Percentiles rank a stretch among this genome's conserved stretches.
These are phyloP conservation scores for Campopleginae sp. DNA, from an alignment of 2,888 invertebrate genomes.

Conservation along the genomic window DNA sequence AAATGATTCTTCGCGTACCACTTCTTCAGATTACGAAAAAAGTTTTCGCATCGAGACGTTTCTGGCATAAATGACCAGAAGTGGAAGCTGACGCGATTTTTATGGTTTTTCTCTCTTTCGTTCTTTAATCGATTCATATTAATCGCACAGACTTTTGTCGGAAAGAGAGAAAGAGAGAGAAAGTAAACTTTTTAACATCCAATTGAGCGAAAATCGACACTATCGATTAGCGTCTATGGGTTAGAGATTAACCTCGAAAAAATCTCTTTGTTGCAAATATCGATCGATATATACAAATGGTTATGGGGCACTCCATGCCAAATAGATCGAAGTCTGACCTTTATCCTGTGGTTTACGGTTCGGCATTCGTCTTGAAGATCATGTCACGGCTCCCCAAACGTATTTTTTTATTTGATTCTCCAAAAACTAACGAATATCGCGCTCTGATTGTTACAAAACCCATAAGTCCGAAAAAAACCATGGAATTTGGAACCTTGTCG, in stretches of 20 bases:
- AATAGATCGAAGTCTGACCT: neutral
- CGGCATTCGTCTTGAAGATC: neutral
- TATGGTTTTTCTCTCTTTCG: neutral
- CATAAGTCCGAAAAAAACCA: neutral
- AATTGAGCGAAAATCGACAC: neutral
- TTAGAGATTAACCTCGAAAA: slow-evolving; percentile 1
- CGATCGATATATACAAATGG: neutral
- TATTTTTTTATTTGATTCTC: neutral
- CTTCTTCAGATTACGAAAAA: neutral
- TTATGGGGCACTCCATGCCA: slow-evolving; percentile 17
- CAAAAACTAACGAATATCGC: neutral
- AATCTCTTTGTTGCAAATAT: slow-evolving; percentile 19
- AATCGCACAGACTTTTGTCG: neutral
- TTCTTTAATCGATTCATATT: neutral
- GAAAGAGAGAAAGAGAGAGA: neutral
- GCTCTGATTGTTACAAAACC: neutral
- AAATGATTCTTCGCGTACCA: neutral
- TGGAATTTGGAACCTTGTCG: neutral
- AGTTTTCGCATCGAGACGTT: neutral
- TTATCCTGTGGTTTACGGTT: neutral
- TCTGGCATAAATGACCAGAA: neutral
- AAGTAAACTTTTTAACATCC: neutral
- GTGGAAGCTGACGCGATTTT: neutral
- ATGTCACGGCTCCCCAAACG: neutral
- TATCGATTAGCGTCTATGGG: slow-evolving; percentile 7